Percentiles rank a stretch among this genome's conserved stretches.
phyloP scores from a whole-genome alignment of 2,113 vertebrate genomes.

The Perca schrenkii region DNA sequence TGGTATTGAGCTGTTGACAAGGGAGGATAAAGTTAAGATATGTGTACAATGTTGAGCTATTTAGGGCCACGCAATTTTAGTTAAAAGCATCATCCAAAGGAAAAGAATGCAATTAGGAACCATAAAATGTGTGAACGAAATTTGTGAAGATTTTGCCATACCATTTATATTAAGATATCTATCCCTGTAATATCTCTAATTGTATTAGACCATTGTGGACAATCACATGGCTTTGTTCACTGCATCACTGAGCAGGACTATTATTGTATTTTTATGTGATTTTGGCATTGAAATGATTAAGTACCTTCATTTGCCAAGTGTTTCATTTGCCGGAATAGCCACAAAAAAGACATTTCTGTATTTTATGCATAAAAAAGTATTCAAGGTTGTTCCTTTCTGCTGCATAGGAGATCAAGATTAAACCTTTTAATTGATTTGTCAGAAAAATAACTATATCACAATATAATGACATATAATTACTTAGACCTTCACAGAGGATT shows the following conservation, averaged over 20 bases:
- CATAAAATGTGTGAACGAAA: too few species aligned
- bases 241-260: constrained; percentile 3
- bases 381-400: background rate
- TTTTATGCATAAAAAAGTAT: background rate
- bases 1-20: constrained; percentile 52
- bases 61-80: constrained; percentile 7
- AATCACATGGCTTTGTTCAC: background rate
- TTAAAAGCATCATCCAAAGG: constrained; percentile 3
- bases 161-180: background rate
- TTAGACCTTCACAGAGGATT: background rate
- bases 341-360: background rate
- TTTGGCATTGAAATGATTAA: background rate
- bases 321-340: background rate
- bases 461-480: background rate
- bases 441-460: background rate
- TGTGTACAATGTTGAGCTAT: constrained; percentile 8
- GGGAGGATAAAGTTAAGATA: constrained; percentile 46
- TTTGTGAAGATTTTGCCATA: background rate
- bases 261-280: background rate
- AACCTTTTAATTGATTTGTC: background rate
- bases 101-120: background rate
- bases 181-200: background rate
- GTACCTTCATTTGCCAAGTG: background rate
- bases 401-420: background rate
- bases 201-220: background rate